Base-by-base conservation (phyloP, 2,113 vertebrate species). In the Gallinago paraguaiae region DNA sequence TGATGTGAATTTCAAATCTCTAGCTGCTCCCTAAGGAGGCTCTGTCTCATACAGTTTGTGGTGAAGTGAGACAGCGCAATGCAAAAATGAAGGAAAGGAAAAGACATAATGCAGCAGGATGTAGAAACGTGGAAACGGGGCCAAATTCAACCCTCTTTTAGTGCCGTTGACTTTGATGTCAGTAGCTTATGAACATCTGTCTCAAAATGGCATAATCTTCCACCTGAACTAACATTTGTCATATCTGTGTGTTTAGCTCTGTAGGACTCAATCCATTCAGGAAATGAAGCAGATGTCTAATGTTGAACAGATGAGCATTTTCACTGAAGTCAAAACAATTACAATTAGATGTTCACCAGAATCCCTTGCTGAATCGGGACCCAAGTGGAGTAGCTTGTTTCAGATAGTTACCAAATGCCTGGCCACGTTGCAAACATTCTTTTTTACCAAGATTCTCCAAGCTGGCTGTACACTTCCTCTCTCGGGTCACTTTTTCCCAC, bases 1-100 rank as follows among this genome's bases (percentile, higher is more conserved):
- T 97, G 96, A 97, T 97, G 96, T 94, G 96, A 97, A 97, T 98
- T 98, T 97, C 95, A 96, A 98, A 97, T 97, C 93, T 86, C 64
- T 83, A 39, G 74, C 92, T 91, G 93, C 86, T 94, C 95, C 96
- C 82, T 1, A 9, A 87, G 95, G 97, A 97, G 91, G 39, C 37
- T 83, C 87, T 96, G 90, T 93, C 85, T 97, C 76, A 65, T 90
- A 53, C 74, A 94, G 84, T 96, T 94, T 93, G 63, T 83, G 75
- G 63, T 86, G 96, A 95, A 97, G 84, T 86, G 64, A 96, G 90
- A 76, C 76, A 56, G 54, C 16, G 16, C 89, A 96, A 94, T 86
- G 72, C 61, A 88, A 95, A 94, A 92, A 56, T 28, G 71, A 90
- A 86, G 70, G 91, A 61, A 88, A 82, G 57, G 63, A 79, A 89